Conservation (phyloP, 1,140 invertebrate genomes). For the Drosophila kikkawai region DNA sequence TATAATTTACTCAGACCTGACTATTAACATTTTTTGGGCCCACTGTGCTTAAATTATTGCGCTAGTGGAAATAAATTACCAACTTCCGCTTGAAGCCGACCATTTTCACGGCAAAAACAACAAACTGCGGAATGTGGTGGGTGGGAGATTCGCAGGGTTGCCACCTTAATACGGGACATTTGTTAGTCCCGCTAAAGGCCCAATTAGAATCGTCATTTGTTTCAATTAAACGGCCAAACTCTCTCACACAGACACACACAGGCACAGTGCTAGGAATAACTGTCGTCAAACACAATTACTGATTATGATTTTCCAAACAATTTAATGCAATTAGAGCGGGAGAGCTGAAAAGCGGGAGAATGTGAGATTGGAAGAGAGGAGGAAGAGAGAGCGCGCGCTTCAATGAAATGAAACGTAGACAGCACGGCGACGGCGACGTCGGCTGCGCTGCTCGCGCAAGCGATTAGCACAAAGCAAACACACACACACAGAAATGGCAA, state of each 20-base stretch:
- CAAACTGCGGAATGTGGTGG: conserved; percentile 24
- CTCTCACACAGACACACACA: conserved; percentile 31
- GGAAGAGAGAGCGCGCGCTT: conserved; percentile 58
- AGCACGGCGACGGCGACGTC: conserved; percentile 65
- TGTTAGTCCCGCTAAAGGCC: conserved; percentile 45
- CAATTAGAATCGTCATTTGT: conserved; percentile 63
- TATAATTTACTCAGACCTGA: neutral
- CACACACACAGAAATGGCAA: conserved; percentile 38
- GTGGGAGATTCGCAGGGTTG: conserved; percentile 42
- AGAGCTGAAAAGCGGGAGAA: conserved; percentile 2
- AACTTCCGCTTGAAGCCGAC: conserved; percentile 64
- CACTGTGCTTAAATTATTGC: conserved; percentile 56
- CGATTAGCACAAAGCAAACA: conserved; percentile 70
- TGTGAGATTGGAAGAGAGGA: conserved; percentile 12
- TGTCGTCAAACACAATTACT: conserved; percentile 80
- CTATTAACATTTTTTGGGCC: conserved; percentile 4
- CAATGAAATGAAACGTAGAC: conserved; percentile 71
- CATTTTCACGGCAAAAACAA: conserved; percentile 46
- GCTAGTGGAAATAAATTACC: conserved; percentile 62
- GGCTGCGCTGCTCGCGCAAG: conserved; percentile 65
- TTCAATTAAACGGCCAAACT: conserved; percentile 57
- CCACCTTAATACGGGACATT: conserved; percentile 55
- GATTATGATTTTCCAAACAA: conserved; percentile 84
- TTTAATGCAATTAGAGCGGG: conserved; percentile 77
- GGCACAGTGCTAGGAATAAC: conserved; percentile 42